Percentiles rank a stretch among this genome's conserved stretches.
phyloP scores from a whole-genome alignment of 2,888 invertebrate species.

The Cyclophora albipunctata region DNA sequence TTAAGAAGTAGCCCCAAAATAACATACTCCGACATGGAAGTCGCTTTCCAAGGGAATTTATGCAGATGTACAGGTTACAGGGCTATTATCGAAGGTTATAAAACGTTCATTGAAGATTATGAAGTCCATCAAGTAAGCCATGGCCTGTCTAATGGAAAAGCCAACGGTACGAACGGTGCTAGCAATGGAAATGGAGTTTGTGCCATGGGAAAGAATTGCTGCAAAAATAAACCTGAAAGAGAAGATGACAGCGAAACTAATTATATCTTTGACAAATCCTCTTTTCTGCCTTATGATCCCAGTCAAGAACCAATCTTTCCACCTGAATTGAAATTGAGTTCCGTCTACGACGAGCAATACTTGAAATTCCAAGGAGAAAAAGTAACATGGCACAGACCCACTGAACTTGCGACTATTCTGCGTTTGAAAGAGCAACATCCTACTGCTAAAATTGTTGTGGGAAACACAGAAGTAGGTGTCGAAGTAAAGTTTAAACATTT shows the following conservation, averaged over 20 bases:
- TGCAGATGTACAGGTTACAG: slow-evolving; percentile 92
- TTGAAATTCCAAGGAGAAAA: slow-evolving; percentile 66
- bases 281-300: slow-evolving; percentile 81
- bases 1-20: slow-evolving; percentile 73
- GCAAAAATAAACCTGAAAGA: slow-evolving; percentile 63
- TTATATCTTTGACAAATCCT: slow-evolving; percentile 75
- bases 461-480: slow-evolving; percentile 89
- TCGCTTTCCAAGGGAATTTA: slow-evolving; percentile 83
- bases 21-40: slow-evolving; percentile 79
- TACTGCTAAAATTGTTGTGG: slow-evolving; percentile 84
- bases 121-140: slow-evolving; percentile 63
- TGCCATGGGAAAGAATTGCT: slow-evolving; percentile 79
- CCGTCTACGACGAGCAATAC: slow-evolving; percentile 75
- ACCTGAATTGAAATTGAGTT: slow-evolving; percentile 81
- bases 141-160: slow-evolving; percentile 15
- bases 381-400: slow-evolving; percentile 83
- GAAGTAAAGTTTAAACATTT: slow-evolving; percentile 89
- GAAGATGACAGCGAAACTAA: slow-evolving; percentile 62
- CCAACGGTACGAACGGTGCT: slow-evolving; percentile 19
- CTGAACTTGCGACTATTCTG: slow-evolving; percentile 74
- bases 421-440: slow-evolving; percentile 79
- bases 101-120: slow-evolving; percentile 84
- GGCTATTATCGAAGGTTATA: slow-evolving; percentile 89
- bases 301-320: slow-evolving; percentile 91
- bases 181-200: slow-evolving; percentile 46